phyloP scores from a whole-genome alignment of 1,140 invertebrate genomes.

The Trichomalopsis sarcophagae region DNA sequence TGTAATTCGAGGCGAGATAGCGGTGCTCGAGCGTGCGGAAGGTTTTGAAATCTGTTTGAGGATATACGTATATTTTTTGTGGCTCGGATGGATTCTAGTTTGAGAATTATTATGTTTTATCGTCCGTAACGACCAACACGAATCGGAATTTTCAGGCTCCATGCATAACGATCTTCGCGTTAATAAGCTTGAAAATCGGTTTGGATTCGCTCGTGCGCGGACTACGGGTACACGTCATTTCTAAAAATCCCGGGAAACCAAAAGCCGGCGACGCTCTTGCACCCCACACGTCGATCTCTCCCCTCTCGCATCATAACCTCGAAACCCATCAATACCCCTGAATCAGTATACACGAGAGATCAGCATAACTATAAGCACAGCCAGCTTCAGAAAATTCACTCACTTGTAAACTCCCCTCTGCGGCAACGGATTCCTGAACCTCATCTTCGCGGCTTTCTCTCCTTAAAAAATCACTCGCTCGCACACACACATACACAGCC shows the following conservation, averaged over 20 bases:
- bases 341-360: too few relatives aligned
- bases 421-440: slow-evolving; percentile 63
- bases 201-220: too few relatives aligned
- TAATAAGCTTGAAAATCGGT: background rate
- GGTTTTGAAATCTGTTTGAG: background rate
- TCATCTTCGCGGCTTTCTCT: slow-evolving; percentile 26
- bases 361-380: background rate
- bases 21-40: too few relatives aligned
- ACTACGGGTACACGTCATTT: too few relatives aligned
- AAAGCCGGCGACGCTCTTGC: background rate
- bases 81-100: background rate
- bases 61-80: background rate
- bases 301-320: slow-evolving; percentile 54
- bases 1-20: background rate
- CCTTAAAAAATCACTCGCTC: background rate
- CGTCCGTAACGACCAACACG: too few relatives aligned
- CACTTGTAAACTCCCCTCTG: slow-evolving; percentile 71
- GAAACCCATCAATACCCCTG: slow-evolving; percentile 50
- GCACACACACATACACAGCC: background rate
- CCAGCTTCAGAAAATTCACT: slow-evolving; percentile 55
- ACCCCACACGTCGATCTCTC: background rate
- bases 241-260: background rate
- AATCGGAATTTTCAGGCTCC: background rate
- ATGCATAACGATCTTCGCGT: background rate
- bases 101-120: background rate